Conservation (phyloP, 2,888 invertebrate genomes). For the Tetragonisca angustula region DNA sequence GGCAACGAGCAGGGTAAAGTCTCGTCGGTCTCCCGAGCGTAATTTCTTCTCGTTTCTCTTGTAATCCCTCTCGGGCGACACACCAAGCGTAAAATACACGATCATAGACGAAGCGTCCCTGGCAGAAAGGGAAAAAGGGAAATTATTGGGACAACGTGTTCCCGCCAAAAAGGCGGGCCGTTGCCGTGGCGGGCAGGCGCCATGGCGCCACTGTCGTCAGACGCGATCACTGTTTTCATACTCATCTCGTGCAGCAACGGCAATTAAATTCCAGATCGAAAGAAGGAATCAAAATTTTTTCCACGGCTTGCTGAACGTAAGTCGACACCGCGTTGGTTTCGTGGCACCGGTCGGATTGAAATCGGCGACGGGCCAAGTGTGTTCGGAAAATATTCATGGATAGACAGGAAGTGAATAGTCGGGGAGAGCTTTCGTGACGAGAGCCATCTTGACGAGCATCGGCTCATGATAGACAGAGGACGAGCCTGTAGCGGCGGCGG, state of each 20-base stretch:
- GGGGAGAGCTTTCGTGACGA: constrained; percentile 68
- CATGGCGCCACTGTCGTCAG: constrained; percentile 75
- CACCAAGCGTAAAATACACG: neutral
- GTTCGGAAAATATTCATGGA: constrained; percentile 72
- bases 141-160: constrained; percentile 44
- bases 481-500: constrained; percentile 56
- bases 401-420: constrained; percentile 71
- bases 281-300: constrained; percentile 57
- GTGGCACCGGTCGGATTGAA: constrained; percentile 22
- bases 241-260: constrained; percentile 64
- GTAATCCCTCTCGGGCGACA: neutral
- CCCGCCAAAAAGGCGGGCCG: constrained; percentile 69
- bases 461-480: constrained; percentile 72
- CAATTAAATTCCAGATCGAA: constrained; percentile 60
- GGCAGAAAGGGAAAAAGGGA: neutral
- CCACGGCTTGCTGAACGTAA: constrained; percentile 60
- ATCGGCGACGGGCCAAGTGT: constrained; percentile 65
- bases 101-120: neutral
- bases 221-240: constrained; percentile 79
- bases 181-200: constrained; percentile 68
- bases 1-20: neutral
- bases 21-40: neutral
- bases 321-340: constrained; percentile 58
- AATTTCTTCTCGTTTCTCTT: neutral
- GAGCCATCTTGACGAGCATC: constrained; percentile 78